Percentiles rank a stretch among this genome's conserved stretches.
These are phyloP conservation scores for Andrena chrysosceles DNA, from an alignment of 2,888 invertebrate species.

Conservation along the genomic window DNA sequence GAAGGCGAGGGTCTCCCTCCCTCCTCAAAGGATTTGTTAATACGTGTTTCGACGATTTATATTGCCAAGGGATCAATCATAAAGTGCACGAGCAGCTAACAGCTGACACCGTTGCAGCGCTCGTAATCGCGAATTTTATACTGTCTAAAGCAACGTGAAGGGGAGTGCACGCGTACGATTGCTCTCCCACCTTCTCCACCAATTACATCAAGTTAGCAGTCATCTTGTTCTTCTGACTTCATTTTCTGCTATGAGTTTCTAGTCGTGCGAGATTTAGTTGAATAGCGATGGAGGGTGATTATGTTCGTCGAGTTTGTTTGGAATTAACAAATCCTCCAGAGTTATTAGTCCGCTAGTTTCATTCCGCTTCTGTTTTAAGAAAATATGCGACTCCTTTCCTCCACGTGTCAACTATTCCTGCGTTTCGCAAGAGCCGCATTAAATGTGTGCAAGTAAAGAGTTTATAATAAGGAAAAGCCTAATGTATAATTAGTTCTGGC, in stretches of 20 bases:
- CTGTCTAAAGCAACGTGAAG: not conserved
- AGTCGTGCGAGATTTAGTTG: not conserved
- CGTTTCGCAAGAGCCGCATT: too few relatives aligned
- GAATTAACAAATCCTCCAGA: not conserved
- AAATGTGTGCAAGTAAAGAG: not conserved
- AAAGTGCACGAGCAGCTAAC: not conserved
- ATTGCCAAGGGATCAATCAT: conserved; percentile 20
- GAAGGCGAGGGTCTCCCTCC: too few relatives aligned
- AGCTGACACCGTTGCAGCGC: not conserved
- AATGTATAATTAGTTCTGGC: too few relatives aligned
- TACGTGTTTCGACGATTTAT: conserved; percentile 15
- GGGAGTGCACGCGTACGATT: conserved; percentile 26
- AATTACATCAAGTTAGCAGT: conserved; percentile 19
- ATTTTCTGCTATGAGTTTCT: conserved; percentile 3
- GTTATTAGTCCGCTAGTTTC: too few relatives aligned
- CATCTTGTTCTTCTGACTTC: conserved; percentile 15
- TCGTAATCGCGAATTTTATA: conserved; percentile 18
- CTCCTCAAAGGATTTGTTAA: not conserved
- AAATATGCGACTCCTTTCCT: too few relatives aligned
- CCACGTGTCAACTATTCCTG: too few relatives aligned
- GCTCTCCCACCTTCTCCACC: conserved; percentile 32
- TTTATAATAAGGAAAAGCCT: not conserved
- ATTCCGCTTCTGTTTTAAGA: too few relatives aligned
- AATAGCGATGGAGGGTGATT: not conserved
- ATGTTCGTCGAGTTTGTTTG: too few relatives aligned